Base-by-base conservation (phyloP, 2,888 invertebrate species). In the Elmis aenea region DNA sequence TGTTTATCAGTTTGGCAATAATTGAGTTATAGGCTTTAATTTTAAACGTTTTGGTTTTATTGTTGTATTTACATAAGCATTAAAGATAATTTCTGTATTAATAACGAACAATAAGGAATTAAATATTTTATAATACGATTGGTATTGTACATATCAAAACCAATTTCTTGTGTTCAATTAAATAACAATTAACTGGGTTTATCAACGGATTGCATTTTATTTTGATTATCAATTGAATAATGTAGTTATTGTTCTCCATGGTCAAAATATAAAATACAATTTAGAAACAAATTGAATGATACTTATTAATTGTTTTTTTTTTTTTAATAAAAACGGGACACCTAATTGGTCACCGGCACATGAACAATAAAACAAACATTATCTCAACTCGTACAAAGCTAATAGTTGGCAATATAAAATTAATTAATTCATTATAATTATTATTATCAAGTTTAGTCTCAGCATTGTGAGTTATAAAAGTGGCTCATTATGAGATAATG, bases 401-500 rank as follows among this genome's bases (percentile, higher is more conserved):
- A 28, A 23, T 28, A 28, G 28, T 35, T 22, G 18, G 28, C 28
- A 28, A 28, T 28, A 35, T 35, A 28, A 35, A 23, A 28, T 35
- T 14, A 35, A 35, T 35, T 35, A 35, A 35, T 21, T 32, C 24
- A 33, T 33, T 33, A 18, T 26, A 25, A 26, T 33, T 33, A 26
- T 33, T 33, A 6, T 27, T 34, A 34, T 34, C 28, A 34, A 34
- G 12, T 34, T 34, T 26, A 28, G 34, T 34, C 23, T 28, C 34
- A 27, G 24, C 28, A 26, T 28, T 29, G 28, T 24, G 18, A 35
- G 28, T 35, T 35, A 32, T 34, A 28, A 32, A 38, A 38, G 32
- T 32, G 29, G 38, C 32, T 45, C 38, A 41, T 45, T 45, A 45
- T 38, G 32, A 29, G 28, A 34, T 33, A 38, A 25, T 42, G 31